Evolutionary conservation across 2,113 vertebrate genomes (phyloP), one percentile per base, ranked within the genome.

Genomic region (Dunckerocampus dactyliophorus): DNA sequence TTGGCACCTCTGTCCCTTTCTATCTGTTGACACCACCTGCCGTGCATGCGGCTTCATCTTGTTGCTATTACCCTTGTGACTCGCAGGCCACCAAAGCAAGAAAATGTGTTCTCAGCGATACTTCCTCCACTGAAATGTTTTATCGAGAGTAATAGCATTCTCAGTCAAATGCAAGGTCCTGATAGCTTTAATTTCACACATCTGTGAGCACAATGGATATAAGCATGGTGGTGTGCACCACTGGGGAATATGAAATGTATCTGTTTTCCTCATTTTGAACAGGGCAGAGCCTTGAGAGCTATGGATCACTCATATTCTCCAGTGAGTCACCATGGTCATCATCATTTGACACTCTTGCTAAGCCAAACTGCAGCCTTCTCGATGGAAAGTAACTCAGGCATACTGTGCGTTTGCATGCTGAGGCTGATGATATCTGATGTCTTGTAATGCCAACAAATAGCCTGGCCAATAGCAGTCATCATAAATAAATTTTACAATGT

Each of bases 141-240:
- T 76, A 83, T 80, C 77, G 76, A 75, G 80, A 84, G 79, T 81
- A 84, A 87, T 80, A 67, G 77, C 73, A 59, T 83, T 74, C 72
- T 80, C 81, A 84, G 71, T 80, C 80, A 82, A 79, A 86, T 82
- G 77, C 80, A 65, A 71, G 76, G 70, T 73, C 50, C 55, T 85
- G 85, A 88, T 83, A 71, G 75, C 79, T 88, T 88, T 87, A 86
- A 90, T 90, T 90, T 90, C 89, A 90, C 88, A 88, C 83, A 82
- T 86, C 82, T 88, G 74, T 89, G 82, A 72, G 57, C 83, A 80
- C 83, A 63, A 43, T 65, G 75, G 78, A 80, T 77, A 66, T 51
- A 67, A 75, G 74, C 16, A 12, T 64, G 68, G 49, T 60, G 51
- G 54, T 70, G 67, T 70, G 71, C 66, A 74, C 57, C 64, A 17